These are phyloP conservation scores for Rhagophthalmus giganteus DNA, from an alignment of 2,888 invertebrate genomes.

Conservation along the genomic window DNA sequence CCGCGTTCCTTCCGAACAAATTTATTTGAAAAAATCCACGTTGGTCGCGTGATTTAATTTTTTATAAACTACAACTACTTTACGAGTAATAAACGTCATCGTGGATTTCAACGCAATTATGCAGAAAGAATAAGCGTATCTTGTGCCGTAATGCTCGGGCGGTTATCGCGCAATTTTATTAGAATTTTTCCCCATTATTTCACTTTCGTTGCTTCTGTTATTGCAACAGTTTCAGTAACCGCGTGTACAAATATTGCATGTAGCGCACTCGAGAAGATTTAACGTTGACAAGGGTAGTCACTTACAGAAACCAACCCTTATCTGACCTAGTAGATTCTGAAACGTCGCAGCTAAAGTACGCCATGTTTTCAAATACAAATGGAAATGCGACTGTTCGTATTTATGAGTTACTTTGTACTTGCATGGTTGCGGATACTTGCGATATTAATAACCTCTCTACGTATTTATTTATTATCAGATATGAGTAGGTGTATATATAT, in stretches of 20 bases:
- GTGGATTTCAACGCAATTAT: conserved; percentile 20
- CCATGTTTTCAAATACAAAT: conserved; percentile 36
- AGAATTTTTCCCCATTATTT: conserved; percentile 19
- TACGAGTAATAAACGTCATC: conserved; percentile 20
- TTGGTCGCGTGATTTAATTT: conserved; percentile 14
- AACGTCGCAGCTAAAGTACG: conserved; percentile 38
- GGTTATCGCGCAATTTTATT: conserved; percentile 22
- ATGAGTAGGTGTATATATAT: too few relatives aligned
- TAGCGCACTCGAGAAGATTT: conserved; percentile 37
- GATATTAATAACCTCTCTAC: conserved; percentile 19
- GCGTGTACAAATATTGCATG: conserved; percentile 37
- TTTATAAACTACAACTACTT: conserved; percentile 15
- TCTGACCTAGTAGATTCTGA: conserved; percentile 39
- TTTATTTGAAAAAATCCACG: conserved; percentile 13
- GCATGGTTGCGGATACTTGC: conserved; percentile 18
- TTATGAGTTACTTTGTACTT: conserved; percentile 27
- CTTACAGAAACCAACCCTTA: conserved; percentile 43
- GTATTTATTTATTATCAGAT: conserved; percentile 8
- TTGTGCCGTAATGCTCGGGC: conserved; percentile 7
- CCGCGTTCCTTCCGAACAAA: too few relatives aligned
- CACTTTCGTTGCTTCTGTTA: conserved; percentile 10
- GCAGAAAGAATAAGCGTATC: conserved; percentile 13
- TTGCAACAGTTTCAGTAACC: conserved; percentile 23
- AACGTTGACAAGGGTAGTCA: conserved; percentile 44
- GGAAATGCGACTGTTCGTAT: conserved; percentile 32